Evolutionary conservation across 1,140 invertebrate species (phyloP).

Genomic region (Tetragonula clypearis): DNA sequence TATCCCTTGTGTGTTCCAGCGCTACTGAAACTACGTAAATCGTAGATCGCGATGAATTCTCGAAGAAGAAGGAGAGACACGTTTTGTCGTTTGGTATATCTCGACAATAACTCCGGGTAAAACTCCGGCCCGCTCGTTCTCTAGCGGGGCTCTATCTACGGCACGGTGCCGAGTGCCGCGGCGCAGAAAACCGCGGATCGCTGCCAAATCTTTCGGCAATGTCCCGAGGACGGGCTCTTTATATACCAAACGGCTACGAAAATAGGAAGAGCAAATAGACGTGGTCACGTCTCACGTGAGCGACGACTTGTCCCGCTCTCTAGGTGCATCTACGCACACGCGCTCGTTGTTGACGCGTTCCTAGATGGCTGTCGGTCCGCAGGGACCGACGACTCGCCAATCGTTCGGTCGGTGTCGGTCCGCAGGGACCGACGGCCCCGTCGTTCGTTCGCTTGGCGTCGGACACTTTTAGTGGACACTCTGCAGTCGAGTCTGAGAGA

Average conservation of each 20-base stretch:
- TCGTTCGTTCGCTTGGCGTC: too few species aligned
- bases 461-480: too few species aligned
- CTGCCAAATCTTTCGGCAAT: conserved; percentile 76
- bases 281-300: conserved; percentile 56
- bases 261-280: conserved; percentile 72
- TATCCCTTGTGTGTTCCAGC: too few species aligned
- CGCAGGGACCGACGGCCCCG: too few species aligned
- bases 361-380: too few species aligned
- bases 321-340: background rate
- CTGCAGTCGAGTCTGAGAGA: too few species aligned
- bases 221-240: conserved; percentile 73
- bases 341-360: background rate
- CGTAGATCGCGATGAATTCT: background rate
- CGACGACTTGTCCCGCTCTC: conserved; percentile 15
- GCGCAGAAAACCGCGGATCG: conserved; percentile 76
- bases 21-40: background rate
- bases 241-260: conserved; percentile 68
- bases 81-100: too few species aligned
- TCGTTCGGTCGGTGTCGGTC: too few species aligned
- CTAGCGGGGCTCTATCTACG: conserved; percentile 53
- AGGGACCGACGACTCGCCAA: too few species aligned
- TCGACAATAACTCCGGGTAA: background rate
- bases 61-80: background rate
- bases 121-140: conserved; percentile 30
- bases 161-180: conserved; percentile 53